Evolutionary conservation across 2,113 vertebrate genomes (phyloP).

Genomic region (Clinocottus analis): DNA sequence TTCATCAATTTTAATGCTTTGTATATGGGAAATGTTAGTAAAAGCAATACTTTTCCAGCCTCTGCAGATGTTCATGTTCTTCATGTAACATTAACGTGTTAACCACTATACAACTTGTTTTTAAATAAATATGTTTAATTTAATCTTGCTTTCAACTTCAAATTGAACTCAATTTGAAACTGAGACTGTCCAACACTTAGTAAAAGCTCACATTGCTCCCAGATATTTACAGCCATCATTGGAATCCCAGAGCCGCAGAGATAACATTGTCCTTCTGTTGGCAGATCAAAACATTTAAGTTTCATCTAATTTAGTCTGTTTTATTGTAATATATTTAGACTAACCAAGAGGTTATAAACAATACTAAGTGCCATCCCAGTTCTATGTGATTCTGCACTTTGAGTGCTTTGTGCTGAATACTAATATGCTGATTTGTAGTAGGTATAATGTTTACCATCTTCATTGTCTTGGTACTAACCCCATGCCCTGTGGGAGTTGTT

Average conservation of each 20-base stretch:
- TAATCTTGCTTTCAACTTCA: slow-evolving; percentile 1
- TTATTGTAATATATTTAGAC: background rate
- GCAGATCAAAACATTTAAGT: background rate
- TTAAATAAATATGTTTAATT: background rate
- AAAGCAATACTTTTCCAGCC: background rate
- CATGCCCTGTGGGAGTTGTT: background rate
- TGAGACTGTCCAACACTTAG: too few relatives aligned
- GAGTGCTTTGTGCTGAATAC: background rate
- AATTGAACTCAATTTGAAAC: background rate
- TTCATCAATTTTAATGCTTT: background rate
- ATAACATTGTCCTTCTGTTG: background rate
- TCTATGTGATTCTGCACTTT: background rate
- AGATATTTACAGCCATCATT: background rate
- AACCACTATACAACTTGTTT: background rate
- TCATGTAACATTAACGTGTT: background rate
- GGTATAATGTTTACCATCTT: background rate
- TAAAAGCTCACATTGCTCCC: background rate
- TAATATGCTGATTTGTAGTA: background rate
- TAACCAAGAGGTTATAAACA: background rate
- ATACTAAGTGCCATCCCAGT: background rate
- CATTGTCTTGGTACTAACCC: background rate
- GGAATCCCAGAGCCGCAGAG: background rate
- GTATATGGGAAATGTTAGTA: background rate
- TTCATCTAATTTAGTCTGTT: background rate
- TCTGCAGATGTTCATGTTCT: background rate